Conservation (phyloP, 2,888 invertebrate genomes). For the Zelleria hepariella region DNA sequence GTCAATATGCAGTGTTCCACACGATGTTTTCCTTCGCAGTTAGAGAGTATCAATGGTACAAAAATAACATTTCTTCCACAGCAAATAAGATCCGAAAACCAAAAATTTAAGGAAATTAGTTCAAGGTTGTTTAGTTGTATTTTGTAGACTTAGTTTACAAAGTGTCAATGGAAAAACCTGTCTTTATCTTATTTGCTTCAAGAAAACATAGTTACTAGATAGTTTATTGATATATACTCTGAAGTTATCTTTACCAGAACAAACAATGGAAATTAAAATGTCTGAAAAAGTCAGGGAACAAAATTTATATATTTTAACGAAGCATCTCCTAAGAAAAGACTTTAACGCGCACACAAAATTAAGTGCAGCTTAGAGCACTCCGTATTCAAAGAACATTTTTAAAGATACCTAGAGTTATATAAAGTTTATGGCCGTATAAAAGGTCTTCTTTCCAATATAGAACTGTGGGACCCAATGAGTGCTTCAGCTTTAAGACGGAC, state of each 20-base stretch:
- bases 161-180: not conserved
- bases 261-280: not conserved
- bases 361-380: not conserved
- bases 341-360: not conserved
- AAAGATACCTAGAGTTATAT: not conserved
- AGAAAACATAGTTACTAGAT: not conserved
- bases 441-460: not conserved
- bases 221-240: not conserved
- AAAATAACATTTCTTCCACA: too few relatives aligned
- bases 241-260: not conserved
- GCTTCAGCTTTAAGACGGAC: conserved; percentile 27
- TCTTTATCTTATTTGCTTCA: not conserved
- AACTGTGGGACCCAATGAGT: not conserved
- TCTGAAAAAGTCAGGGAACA: not conserved
- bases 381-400: not conserved
- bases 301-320: not conserved
- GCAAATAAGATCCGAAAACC: too few relatives aligned
- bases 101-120: too few relatives aligned
- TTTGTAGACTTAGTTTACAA: not conserved
- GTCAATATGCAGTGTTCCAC: too few relatives aligned
- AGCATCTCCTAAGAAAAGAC: conserved; percentile 1
- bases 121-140: not conserved
- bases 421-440: not conserved
- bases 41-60: too few relatives aligned
- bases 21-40: too few relatives aligned